Evolutionary conservation across 2,888 invertebrate species (phyloP).

Genomic region (Pyrrhia umbra): DNA sequence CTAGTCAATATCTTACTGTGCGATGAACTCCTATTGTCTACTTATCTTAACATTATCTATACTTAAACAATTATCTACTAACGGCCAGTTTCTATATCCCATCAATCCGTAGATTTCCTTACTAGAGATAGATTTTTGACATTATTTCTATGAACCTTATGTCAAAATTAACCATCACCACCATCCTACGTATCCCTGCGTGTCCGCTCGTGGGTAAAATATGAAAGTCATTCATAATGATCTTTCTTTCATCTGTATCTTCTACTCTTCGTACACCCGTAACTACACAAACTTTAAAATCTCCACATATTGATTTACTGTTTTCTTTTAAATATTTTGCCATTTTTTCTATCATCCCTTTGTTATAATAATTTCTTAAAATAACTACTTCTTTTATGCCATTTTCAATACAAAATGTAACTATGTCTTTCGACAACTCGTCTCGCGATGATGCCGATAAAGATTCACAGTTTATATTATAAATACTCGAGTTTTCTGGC

Average conservation of each 20-base stretch:
- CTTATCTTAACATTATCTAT: no score
- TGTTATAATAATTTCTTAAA: neutral
- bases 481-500: neutral
- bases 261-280: constrained; percentile 3
- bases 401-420: constrained; percentile 1
- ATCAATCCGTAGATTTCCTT: no score
- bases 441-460: constrained; percentile 6
- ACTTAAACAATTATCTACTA: no score
- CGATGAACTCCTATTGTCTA: no score
- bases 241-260: neutral
- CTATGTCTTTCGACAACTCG: constrained; percentile 13
- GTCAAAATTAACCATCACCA: no score
- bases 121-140: no score
- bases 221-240: constrained; percentile 5
- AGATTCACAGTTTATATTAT: neutral
- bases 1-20: no score
- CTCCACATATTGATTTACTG: neutral
- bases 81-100: no score
- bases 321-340: neutral
- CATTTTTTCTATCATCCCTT: neutral
- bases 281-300: constrained; percentile 3
- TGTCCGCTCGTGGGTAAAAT: constrained; percentile 11
- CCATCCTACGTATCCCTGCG: constrained; percentile 11
- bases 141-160: no score
- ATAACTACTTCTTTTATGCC: constrained; percentile 1